These are phyloP conservation scores for Archegozetes longisetosus DNA, from an alignment of 1,140 invertebrate species.

Conservation along the genomic window DNA sequence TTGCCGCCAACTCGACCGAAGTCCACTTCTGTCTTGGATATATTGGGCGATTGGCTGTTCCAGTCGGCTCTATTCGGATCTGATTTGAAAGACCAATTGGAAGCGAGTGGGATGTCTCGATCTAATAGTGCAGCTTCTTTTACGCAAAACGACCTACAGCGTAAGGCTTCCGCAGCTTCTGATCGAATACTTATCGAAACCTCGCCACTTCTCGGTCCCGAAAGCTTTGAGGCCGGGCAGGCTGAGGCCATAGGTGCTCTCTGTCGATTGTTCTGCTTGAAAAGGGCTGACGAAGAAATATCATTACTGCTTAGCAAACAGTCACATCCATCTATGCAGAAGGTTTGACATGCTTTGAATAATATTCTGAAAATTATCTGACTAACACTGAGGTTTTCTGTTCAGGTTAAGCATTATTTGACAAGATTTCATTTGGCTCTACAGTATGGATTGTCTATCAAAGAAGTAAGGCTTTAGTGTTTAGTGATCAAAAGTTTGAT, in stretches of 20 bases:
- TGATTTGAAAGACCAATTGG: slow-evolving; percentile 20
- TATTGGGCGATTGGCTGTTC: slow-evolving; percentile 93
- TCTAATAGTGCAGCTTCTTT: neutral
- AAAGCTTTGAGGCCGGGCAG: slow-evolving; percentile 49
- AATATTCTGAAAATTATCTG: too few relatives aligned
- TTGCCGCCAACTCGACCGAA: slow-evolving; percentile 45
- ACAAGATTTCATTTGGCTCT: slow-evolving; percentile 85
- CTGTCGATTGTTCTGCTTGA: slow-evolving; percentile 87
- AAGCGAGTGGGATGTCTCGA: neutral
- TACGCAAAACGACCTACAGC: neutral
- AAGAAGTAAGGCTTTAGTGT: slow-evolving; percentile 8
- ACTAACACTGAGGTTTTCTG: too few relatives aligned
- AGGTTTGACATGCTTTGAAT: too few relatives aligned
- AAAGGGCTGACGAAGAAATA: slow-evolving; percentile 88
- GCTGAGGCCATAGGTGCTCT: slow-evolving; percentile 88
- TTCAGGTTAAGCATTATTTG: slow-evolving; percentile 43
- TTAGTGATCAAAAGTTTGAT: neutral
- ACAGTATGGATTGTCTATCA: slow-evolving; percentile 51
- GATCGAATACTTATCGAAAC: slow-evolving; percentile 16
- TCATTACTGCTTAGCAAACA: slow-evolving; percentile 43
- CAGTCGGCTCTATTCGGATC: slow-evolving; percentile 79
- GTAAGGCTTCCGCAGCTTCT: neutral
- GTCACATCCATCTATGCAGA: slow-evolving; percentile 5
- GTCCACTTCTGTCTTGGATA: slow-evolving; percentile 80
- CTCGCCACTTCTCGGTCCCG: slow-evolving; percentile 21